A percentile compares a stretch with the other conserved stretches of the same genome.
Conservation (phyloP, 2,888 invertebrate genomes). For the Agonopterix subpropinquella region DNA sequence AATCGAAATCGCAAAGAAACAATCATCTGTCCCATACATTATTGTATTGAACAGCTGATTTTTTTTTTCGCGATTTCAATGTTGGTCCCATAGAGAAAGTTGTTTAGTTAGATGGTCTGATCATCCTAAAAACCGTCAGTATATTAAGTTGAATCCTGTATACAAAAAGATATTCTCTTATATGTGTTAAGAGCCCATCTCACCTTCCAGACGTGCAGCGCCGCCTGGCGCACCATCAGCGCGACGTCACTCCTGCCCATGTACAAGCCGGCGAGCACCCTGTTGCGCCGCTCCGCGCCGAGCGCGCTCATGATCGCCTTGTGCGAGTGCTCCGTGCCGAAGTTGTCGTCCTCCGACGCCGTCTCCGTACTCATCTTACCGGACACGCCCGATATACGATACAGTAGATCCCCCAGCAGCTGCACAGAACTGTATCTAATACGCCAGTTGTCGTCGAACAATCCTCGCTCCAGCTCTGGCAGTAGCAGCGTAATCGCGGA, state of each 20-base stretch:
- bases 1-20: too few relatives aligned
- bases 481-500: conserved; percentile 94
- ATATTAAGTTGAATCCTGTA: too few relatives aligned
- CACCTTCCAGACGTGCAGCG: conserved; percentile 98
- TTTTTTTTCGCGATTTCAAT: too few relatives aligned
- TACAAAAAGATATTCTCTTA: too few relatives aligned
- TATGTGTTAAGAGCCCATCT: background rate
- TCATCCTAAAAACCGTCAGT: too few relatives aligned
- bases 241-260: conserved; percentile 99
- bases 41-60: too few relatives aligned
- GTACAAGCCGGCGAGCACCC: conserved; percentile 95
- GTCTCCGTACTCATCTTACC: conserved; percentile 99
- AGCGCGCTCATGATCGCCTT: conserved; percentile 91
- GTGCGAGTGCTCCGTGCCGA: conserved; percentile 97
- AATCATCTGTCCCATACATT: too few relatives aligned
- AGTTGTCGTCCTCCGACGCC: conserved; percentile 98
- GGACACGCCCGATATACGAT: conserved; percentile 97
- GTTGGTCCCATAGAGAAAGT: too few relatives aligned
- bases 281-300: conserved; percentile 92
- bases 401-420: conserved; percentile 94
- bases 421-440: conserved; percentile 97
- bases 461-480: conserved; percentile 94
- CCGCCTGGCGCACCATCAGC: conserved; percentile 96
- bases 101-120: too few relatives aligned
- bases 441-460: conserved; percentile 99